Percentiles rank a stretch among this genome's conserved stretches.
These are phyloP conservation scores for Atherinomorus stipes DNA, from an alignment of 2,113 vertebrate species.

Conservation along the genomic window DNA sequence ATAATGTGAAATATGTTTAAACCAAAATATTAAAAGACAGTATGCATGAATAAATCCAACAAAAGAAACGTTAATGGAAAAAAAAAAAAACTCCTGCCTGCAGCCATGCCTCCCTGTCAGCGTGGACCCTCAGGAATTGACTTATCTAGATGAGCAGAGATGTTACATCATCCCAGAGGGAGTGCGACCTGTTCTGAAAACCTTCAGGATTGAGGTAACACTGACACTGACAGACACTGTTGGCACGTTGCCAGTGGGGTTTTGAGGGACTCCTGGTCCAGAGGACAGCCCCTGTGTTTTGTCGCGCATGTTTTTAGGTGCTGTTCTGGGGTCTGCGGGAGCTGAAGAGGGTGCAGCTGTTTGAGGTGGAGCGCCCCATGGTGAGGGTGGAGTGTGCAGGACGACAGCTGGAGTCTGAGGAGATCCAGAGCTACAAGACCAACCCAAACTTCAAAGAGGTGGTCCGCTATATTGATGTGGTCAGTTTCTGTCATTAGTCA, in stretches of 20 bases:
- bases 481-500: slow-evolving; percentile 61
- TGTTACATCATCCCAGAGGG: slow-evolving; percentile 87
- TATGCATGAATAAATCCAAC: not conserved
- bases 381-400: slow-evolving; percentile 92
- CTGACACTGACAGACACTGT: not conserved
- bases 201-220: slow-evolving; percentile 91
- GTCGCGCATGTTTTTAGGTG: slow-evolving; percentile 79
- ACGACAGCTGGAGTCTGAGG: slow-evolving; percentile 89
- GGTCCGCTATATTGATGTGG: slow-evolving; percentile 90
- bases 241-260: not conserved
- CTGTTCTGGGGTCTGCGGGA: slow-evolving; percentile 94
- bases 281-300: not conserved
- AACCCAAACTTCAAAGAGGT: slow-evolving; percentile 92
- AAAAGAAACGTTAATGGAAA: not conserved
- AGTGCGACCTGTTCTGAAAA: slow-evolving; percentile 88
- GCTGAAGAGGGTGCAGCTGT: slow-evolving; percentile 90
- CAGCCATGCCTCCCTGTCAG: slow-evolving; percentile 88
- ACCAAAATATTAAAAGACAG: not conserved
- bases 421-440: slow-evolving; percentile 86
- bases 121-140: slow-evolving; percentile 86
- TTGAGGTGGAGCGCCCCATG: slow-evolving; percentile 91
- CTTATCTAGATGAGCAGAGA: slow-evolving; percentile 76
- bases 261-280: not conserved
- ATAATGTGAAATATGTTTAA: not conserved
- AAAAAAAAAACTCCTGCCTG: not conserved